Evolutionary conservation across 2,888 invertebrate species (phyloP), one percentile per base, ranked within the genome.

Genomic region (Tortrix viridana): DNA sequence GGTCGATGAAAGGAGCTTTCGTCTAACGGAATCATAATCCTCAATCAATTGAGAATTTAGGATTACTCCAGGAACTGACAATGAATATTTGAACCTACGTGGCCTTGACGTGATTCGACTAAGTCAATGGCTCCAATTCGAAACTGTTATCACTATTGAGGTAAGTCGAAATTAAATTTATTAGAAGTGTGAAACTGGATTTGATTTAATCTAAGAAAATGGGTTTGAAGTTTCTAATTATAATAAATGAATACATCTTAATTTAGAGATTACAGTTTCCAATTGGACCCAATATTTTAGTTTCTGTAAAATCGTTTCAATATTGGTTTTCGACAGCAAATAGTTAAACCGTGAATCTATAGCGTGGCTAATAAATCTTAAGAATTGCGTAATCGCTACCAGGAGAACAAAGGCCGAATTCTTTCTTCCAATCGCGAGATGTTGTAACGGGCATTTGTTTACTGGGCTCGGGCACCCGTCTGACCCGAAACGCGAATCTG

Each of bases 401-500:
- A 43, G 47, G 5, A 47, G 63, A 63, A 63, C 63, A 63, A 63
- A 63, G 58, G 47, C 52, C 57, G 58, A 64, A 59, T 71, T 72
- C 71, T 74, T 81, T 75, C 72, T 77, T 72, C 74, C 76, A 75
- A 82, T 77, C 72, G 72, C 74, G 50, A 75, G 80, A 84, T 87
- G 87, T 88, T 81, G 91, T 84, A 87, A 89, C 86, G 73, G 88
- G 86, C 82, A 79, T 84, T 84, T 77, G 79, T 77, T 85, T 86
- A 84, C 84, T 72, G 81, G 75, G 73, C 79, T 73, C 79, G 72
- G 77, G 81, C 81, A 80, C 83, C 85, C 82, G 86, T 83, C 84
- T 91, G 91, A 90, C 91, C 92, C 89, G 87, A 90, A 90, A 88
- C 84, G 81, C 79, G 89, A 90, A 92, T 89, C 88, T 92, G 89